Evolutionary conservation across 2,888 invertebrate species (phyloP), one percentile per base, ranked within the genome.

Genomic region (Dione vanillae): DNA sequence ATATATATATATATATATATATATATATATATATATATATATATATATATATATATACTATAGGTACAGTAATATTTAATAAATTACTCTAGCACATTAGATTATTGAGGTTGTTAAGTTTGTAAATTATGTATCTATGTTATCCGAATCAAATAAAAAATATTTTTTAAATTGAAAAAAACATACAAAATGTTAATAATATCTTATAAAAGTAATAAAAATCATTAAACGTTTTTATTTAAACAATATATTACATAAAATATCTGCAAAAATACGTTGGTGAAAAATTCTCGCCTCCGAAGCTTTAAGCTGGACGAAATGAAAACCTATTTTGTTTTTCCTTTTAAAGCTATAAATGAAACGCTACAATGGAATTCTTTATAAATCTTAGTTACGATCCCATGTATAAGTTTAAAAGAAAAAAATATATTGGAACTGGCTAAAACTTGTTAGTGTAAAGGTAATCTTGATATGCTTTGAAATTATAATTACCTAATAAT

Each of bases 341-440:
- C 5, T 61, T 61, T 61, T 45, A 27, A 61, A 45, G 43, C 43
- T 61, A 61, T 61, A 45, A 61, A 61, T 61, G 59, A 61, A 45
- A 61, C 27, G 59, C 59, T 43, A 45, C 43, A 43, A 43, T 61
- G 27, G n/a, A 43, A 45, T 61, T 61, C 27, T 61, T 43, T 61
- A 43, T 43, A 61, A 61, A 43, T 61, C 43, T 61, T 61, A 61
- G 43, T 61, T 61, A 61, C 27, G 43, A 20, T 61, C 43, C 12
- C 41, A 58, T 61, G 59, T 43, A 43, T 14, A 10, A 43, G 59
- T 16, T 16, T 54, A n/a, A 35, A n/a, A 9, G 3, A 35, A 27
- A 54, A 54, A 54, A n/a, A 54, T n/a, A n/a, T n/a, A n/a, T n/a
- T n/a, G n/a, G n/a, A n/a, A n/a, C n/a, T n/a, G n/a, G n/a, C n/a